These are phyloP conservation scores for Dysmachus trigonus DNA, from an alignment of 2,888 invertebrate genomes.

Conservation along the genomic window DNA sequence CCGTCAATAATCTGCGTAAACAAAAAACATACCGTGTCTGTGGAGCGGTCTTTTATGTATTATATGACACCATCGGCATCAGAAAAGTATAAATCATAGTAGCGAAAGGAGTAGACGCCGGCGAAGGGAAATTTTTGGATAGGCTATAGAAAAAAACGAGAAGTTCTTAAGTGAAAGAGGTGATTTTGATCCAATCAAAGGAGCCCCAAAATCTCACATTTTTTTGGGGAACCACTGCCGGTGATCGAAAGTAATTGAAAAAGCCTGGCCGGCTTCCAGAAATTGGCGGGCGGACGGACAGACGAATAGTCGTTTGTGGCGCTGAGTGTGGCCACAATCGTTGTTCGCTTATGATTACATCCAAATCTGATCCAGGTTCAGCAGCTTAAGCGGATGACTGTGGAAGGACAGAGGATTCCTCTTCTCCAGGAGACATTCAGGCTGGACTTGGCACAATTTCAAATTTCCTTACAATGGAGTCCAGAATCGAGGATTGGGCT, in stretches of 20 bases:
- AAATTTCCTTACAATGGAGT: not conserved
- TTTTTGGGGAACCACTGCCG: not conserved
- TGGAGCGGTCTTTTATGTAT: not conserved
- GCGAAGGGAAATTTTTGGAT: not conserved
- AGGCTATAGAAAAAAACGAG: not conserved
- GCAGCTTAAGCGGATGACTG: not conserved
- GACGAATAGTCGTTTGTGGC: not conserved
- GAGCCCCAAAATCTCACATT: not conserved
- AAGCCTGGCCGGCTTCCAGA: slow-evolving; percentile 13
- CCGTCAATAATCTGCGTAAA: slow-evolving; percentile 32
- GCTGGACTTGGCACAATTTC: slow-evolving; percentile 6
- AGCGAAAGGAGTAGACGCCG: not conserved
- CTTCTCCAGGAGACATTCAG: not conserved
- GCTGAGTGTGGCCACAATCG: not conserved
- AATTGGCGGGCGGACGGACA: not conserved
- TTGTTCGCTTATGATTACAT: not conserved
- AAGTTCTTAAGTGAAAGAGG: not conserved
- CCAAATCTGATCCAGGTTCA: not conserved
- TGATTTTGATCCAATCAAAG: slow-evolving; percentile 1
- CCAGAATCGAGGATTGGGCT: not conserved
- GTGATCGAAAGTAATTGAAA: slow-evolving; percentile 33
- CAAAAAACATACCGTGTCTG: slow-evolving; percentile 2
- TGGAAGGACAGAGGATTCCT: not conserved
- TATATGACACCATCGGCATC: not conserved
- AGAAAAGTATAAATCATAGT: not conserved